A percentile compares a stretch with the other conserved stretches of the same genome.
Conservation (phyloP, 2,888 invertebrate species). For the Melieria crassipennis region DNA sequence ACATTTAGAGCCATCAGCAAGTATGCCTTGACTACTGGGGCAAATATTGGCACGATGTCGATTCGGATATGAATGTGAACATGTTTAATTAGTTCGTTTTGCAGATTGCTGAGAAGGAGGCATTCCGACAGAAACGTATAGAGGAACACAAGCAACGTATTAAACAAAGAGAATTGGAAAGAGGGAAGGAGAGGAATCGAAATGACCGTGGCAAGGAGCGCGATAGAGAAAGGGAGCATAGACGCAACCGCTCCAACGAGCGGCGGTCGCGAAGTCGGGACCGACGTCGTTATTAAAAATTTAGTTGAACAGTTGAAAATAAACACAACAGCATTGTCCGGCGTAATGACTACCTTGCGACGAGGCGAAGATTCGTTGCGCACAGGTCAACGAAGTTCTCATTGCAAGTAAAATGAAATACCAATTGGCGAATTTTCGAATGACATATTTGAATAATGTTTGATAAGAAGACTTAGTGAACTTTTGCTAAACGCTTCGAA, state of each 20-base stretch:
- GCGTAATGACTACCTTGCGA: no score
- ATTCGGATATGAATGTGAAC: neutral
- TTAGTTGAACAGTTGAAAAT: no score
- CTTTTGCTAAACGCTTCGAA: no score
- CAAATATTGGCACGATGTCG: neutral
- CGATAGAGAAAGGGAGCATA: conserved; percentile 44
- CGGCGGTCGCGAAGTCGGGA: conserved; percentile 61
- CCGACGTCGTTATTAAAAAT: conserved; percentile 60
- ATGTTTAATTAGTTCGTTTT: neutral
- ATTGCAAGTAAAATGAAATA: no score
- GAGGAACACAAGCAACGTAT: conserved; percentile 86
- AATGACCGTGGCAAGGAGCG: conserved; percentile 57
- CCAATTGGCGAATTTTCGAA: no score
- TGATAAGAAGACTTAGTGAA: no score
- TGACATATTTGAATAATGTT: no score
- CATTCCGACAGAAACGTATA: conserved; percentile 85
- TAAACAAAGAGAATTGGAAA: conserved; percentile 61
- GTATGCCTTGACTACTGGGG: neutral
- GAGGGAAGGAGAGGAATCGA: conserved; percentile 58
- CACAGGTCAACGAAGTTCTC: no score
- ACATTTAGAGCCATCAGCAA: neutral
- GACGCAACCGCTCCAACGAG: conserved; percentile 48
- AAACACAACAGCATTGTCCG: no score
- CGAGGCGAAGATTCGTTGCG: no score
- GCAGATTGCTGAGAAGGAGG: conserved; percentile 89